A percentile compares a stretch with the other conserved stretches of the same genome.
These are phyloP conservation scores for Dufourea novaeangliae DNA, from an alignment of 1,140 invertebrate species.

Conservation along the genomic window DNA sequence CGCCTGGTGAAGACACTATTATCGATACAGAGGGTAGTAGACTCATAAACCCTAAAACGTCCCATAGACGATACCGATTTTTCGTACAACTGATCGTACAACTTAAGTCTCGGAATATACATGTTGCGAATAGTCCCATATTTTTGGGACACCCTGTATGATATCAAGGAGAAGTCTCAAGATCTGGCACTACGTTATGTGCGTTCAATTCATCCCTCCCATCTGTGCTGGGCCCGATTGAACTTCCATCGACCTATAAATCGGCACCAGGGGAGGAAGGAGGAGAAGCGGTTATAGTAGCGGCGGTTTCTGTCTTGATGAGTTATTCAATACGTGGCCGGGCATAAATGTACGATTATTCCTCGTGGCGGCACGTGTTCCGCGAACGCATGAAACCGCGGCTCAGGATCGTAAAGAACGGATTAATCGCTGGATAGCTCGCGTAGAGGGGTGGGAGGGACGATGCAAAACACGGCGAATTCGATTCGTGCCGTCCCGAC, in stretches of 20 bases:
- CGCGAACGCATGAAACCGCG: constrained; percentile 32
- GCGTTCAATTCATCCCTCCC: constrained; percentile 68
- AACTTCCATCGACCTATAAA: constrained; percentile 74
- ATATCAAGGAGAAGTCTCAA: constrained; percentile 51
- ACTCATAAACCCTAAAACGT: too few species aligned
- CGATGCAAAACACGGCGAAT: constrained; percentile 26
- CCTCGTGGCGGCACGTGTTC: constrained; percentile 31
- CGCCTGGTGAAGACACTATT: neutral
- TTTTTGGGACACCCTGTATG: too few species aligned
- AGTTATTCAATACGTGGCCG: constrained; percentile 66
- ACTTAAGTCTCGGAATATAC: too few species aligned
- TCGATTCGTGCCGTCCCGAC: constrained; percentile 1
- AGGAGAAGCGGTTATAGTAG: constrained; percentile 54
- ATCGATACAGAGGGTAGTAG: too few species aligned
- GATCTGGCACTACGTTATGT: constrained; percentile 61
- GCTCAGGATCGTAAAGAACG: constrained; percentile 34
- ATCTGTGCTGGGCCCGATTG: constrained; percentile 57
- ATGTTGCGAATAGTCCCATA: too few species aligned
- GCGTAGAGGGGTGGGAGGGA: constrained; percentile 18
- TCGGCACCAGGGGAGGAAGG: constrained; percentile 56
- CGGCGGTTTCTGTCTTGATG: constrained; percentile 60
- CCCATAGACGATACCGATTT: too few species aligned
- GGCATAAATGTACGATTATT: constrained; percentile 64
- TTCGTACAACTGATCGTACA: too few species aligned
- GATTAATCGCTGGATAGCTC: constrained; percentile 5